Conservation (phyloP, 2,888 invertebrate genomes). For the Cosmopolites sordidus region DNA sequence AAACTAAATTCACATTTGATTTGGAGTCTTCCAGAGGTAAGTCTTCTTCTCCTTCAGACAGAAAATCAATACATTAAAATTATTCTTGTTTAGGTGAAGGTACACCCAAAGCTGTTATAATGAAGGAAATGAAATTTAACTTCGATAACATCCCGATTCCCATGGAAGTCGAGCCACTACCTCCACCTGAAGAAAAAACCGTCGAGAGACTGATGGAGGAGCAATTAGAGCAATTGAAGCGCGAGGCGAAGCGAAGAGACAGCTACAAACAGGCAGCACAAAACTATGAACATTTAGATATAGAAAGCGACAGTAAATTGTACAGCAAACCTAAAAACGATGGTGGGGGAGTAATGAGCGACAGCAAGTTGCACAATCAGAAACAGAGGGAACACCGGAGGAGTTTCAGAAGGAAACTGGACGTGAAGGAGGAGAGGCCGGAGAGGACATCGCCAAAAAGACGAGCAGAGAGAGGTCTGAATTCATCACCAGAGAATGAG, state of each 20-base stretch:
- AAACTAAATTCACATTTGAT: constrained; percentile 34
- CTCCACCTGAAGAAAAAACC: constrained; percentile 30
- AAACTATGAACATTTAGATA: constrained; percentile 43
- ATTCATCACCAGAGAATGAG: constrained; percentile 41
- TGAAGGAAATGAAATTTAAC: constrained; percentile 17
- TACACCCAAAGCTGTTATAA: constrained; percentile 31
- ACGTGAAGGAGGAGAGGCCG: constrained; percentile 36
- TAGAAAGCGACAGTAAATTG: constrained; percentile 26
- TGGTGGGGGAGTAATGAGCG: constrained; percentile 28
- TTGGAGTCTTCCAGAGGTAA: constrained; percentile 22
- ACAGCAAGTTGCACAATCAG: constrained; percentile 26
- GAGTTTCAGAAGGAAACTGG: constrained; percentile 36
- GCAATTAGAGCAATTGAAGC: constrained; percentile 42
- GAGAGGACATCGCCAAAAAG: constrained; percentile 40
- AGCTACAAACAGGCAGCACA: constrained; percentile 45
- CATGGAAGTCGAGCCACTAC: constrained; percentile 16
- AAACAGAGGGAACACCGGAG: constrained; percentile 35
- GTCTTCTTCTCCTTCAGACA: neutral
- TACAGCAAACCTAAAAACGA: constrained; percentile 13
- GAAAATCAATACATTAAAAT: neutral
- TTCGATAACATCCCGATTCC: constrained; percentile 21
- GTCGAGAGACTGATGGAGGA: constrained; percentile 45
- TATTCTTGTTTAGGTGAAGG: constrained; percentile 17
- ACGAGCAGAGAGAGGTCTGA: constrained; percentile 36
- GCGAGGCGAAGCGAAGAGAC: constrained; percentile 43